Percentiles rank a stretch among this genome's conserved stretches.
Evolutionary conservation across 2,113 vertebrate genomes (phyloP).

Genomic region (Cryptomyrus ogoouensis): DNA sequence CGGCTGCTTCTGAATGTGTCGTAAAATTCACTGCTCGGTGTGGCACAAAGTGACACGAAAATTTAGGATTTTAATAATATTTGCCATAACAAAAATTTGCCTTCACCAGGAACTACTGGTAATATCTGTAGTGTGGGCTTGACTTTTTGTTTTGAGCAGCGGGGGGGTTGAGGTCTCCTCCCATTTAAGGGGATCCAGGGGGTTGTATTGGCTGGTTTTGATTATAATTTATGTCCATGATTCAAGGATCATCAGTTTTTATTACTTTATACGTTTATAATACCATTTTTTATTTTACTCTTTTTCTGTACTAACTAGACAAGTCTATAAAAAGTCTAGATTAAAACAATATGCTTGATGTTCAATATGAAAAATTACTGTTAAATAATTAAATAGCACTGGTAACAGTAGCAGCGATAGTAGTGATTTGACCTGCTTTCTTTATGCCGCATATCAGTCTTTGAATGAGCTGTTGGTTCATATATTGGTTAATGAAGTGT

Average conservation of each 20-base stretch:
- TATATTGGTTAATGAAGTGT: neutral
- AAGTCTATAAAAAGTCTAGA: neutral
- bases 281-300: neutral
- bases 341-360: neutral
- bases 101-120: neutral
- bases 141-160: too few species aligned
- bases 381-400: neutral
- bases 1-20: neutral
- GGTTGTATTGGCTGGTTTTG: too few species aligned
- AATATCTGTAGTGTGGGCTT: neutral
- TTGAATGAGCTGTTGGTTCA: neutral
- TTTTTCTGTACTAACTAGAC: neutral
- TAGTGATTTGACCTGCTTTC: too few species aligned
- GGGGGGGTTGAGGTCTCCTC: too few species aligned
- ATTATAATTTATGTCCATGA: neutral
- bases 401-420: neutral
- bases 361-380: neutral
- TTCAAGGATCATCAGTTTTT: neutral
- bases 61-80: neutral
- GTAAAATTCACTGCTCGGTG: neutral
- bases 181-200: too few species aligned
- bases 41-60: neutral
- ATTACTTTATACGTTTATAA: neutral
- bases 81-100: neutral
- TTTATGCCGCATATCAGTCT: neutral